Conservation (phyloP, 1,140 invertebrate species). For the Brachionus plicatilis region DNA sequence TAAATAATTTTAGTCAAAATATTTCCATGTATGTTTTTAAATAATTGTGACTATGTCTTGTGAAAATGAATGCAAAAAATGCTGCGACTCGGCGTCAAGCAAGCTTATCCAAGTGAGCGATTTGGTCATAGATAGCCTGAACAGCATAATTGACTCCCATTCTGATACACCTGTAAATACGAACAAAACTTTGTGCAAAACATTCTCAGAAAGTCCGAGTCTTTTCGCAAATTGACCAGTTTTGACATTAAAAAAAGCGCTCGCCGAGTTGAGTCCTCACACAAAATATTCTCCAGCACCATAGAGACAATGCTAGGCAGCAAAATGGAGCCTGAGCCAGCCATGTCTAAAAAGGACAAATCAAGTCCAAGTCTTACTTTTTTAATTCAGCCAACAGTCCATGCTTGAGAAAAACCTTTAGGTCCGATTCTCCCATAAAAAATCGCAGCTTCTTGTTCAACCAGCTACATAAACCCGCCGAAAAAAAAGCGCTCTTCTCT, state of each 20-base stretch:
- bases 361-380: slow-evolving; percentile 17
- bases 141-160: slow-evolving; percentile 16
- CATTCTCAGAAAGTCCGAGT: slow-evolving; percentile 7
- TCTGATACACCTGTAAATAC: neutral
- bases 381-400: neutral
- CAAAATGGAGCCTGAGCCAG: neutral
- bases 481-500: slow-evolving; percentile 21
- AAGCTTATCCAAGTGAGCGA: neutral
- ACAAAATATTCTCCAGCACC: neutral
- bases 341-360: neutral
- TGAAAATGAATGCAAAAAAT: neutral
- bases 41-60: neutral
- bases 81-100: neutral
- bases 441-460: neutral
- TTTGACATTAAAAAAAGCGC: neutral
- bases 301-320: neutral
- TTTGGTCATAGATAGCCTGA: neutral
- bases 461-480: neutral
- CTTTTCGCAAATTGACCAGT: neutral
- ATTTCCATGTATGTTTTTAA: neutral
- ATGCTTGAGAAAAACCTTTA: neutral
- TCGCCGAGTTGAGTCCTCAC: neutral
- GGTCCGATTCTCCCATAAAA: neutral
- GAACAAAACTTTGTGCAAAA: slow-evolving; percentile 4
- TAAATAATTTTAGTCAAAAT: neutral